A percentile compares a stretch with the other conserved stretches of the same genome.
Conservation (phyloP, 37 sponge, comb jelly and placozoan species). For the Chondrosia reniformis region DNA sequence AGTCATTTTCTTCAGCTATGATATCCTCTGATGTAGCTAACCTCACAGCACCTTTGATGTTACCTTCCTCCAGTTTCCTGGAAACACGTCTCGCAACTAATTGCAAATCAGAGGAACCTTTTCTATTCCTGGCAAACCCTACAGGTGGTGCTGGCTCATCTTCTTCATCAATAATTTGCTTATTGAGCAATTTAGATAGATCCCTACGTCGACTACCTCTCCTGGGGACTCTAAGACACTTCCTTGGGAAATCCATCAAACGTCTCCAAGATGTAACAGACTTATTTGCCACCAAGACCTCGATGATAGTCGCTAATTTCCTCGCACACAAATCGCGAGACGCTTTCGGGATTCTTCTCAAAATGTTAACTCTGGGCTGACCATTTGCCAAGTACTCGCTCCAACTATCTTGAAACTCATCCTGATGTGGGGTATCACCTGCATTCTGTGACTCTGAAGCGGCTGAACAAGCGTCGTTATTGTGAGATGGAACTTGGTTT, state of each 20-base stretch:
- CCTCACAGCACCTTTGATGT: background rate
- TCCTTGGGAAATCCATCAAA: background rate
- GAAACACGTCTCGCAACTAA: background rate
- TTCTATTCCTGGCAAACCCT: background rate
- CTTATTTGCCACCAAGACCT: background rate
- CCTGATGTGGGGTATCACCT: background rate
- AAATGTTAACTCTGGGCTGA: background rate
- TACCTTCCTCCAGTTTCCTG: conserved; percentile 12
- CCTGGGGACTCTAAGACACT: background rate
- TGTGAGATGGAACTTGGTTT: background rate
- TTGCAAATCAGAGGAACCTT: background rate
- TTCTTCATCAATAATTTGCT: background rate
- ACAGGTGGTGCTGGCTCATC: background rate
- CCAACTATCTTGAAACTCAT: background rate
- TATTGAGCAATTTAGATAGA: background rate
- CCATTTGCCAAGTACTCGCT: background rate
- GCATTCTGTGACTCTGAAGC: background rate
- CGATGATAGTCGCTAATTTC: conserved; percentile 3
- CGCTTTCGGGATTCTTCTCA: background rate
- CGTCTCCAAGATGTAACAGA: background rate
- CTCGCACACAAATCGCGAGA: background rate
- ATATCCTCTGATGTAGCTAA: background rate
- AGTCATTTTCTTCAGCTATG: background rate
- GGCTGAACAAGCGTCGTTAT: background rate
- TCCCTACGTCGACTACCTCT: background rate